These are phyloP conservation scores for Aphelinus certus DNA, from an alignment of 1,140 invertebrate genomes.

Conservation along the genomic window DNA sequence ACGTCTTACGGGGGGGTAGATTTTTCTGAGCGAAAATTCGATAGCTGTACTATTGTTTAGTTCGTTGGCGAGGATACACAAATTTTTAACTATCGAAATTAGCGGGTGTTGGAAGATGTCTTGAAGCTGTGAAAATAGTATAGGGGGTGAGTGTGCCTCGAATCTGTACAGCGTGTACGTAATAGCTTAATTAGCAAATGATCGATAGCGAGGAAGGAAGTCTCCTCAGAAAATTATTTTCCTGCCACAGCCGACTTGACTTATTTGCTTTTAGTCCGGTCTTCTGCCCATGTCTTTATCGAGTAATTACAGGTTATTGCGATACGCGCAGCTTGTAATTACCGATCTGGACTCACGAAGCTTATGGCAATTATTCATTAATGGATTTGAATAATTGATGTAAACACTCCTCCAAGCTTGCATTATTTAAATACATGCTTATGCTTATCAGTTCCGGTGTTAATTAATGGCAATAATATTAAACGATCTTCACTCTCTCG, in stretches of 20 bases:
- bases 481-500: neutral
- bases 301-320: slow-evolving; percentile 44
- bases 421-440: neutral
- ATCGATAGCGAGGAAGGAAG: no score
- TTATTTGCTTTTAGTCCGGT: slow-evolving; percentile 6
- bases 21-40: no score
- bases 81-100: no score
- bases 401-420: slow-evolving; percentile 25
- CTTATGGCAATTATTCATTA: slow-evolving; percentile 3
- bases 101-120: no score
- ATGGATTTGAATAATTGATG: slow-evolving; percentile 31
- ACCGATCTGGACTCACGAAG: neutral
- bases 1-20: no score
- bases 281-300: slow-evolving; percentile 42
- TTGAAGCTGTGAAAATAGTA: no score
- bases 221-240: no score
- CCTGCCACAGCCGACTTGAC: neutral
- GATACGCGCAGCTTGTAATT: slow-evolving; percentile 14
- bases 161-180: no score
- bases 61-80: no score
- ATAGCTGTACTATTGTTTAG: no score
- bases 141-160: no score
- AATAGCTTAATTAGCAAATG: no score
- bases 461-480: slow-evolving; percentile 19
- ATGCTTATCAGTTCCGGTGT: neutral